These are phyloP conservation scores for Nymphalis c-album DNA, from an alignment of 2,888 invertebrate genomes.

Conservation along the genomic window DNA sequence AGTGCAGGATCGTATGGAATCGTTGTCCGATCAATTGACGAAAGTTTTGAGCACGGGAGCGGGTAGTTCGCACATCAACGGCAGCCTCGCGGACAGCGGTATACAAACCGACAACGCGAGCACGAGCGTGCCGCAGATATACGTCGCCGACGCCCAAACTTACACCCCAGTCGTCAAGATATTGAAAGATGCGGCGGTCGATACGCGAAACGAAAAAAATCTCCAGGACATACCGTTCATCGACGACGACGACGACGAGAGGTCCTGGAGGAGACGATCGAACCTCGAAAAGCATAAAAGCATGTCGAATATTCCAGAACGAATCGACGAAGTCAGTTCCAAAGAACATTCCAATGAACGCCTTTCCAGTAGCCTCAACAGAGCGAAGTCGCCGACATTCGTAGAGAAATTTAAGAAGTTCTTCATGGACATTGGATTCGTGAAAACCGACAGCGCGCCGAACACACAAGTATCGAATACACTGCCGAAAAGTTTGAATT, in stretches of 20 bases:
- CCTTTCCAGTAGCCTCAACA: conserved; percentile 64
- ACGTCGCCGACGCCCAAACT: conserved; percentile 55
- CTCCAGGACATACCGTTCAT: conserved; percentile 76
- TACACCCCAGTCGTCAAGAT: conserved; percentile 49
- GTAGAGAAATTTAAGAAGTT: conserved; percentile 76
- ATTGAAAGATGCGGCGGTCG: conserved; percentile 71
- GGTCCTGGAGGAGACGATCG: conserved; percentile 52
- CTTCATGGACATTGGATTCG: conserved; percentile 70
- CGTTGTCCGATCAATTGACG: conserved; percentile 69
- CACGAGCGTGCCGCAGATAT: conserved; percentile 74
- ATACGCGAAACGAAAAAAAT: conserved; percentile 74
- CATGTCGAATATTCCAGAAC: conserved; percentile 73
- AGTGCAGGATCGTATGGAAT: conserved; percentile 67
- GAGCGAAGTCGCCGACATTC: conserved; percentile 73
- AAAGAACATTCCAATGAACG: conserved; percentile 63
- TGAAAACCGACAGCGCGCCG: conserved; percentile 57
- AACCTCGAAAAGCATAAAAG: conserved; percentile 71
- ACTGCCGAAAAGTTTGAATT: conserved; percentile 64
- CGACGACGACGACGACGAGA: conserved; percentile 68
- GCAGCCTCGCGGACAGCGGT: conserved; percentile 74
- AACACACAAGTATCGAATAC: conserved; percentile 52
- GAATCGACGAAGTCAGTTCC: conserved; percentile 63
- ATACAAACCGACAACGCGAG: conserved; percentile 77
- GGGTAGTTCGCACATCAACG: conserved; percentile 74
- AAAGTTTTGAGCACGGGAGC: conserved; percentile 73